Percentiles rank a stretch among this genome's conserved stretches.
These are phyloP conservation scores for Plumapathes pennacea DNA, from an alignment of 92 coral and sea anemone genomes.

Conservation along the genomic window DNA sequence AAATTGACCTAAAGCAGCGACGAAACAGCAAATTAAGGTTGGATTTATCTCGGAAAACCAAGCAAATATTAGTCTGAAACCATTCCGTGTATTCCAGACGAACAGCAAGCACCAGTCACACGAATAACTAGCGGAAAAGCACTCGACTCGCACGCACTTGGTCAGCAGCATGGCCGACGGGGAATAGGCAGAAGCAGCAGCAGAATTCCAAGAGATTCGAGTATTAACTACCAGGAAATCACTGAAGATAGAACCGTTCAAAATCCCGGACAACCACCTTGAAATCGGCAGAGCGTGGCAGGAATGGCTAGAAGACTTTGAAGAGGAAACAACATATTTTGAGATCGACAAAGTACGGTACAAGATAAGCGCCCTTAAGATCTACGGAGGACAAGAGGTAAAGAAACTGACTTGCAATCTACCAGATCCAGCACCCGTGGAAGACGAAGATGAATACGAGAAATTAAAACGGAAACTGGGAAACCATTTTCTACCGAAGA, in stretches of 20 bases:
- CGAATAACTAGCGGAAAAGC: too few relatives aligned
- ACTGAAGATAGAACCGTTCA: constrained; percentile 35
- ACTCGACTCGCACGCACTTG: too few relatives aligned
- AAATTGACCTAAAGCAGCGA: too few relatives aligned
- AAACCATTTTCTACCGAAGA: constrained; percentile 48
- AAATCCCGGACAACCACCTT: constrained; percentile 53
- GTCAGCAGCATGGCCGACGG: too few relatives aligned
- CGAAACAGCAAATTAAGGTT: too few relatives aligned
- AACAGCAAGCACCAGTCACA: too few relatives aligned
- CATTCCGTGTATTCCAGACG: too few relatives aligned
- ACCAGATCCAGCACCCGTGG: constrained; percentile 48
- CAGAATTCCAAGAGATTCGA: constrained; percentile 12
- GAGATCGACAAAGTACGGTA: constrained; percentile 47
- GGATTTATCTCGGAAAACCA: too few relatives aligned
- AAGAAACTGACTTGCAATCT: constrained; percentile 58
- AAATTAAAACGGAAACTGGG: constrained; percentile 46
- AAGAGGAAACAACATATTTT: constrained; percentile 55
- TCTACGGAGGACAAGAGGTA: constrained; percentile 57
- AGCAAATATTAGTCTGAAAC: too few relatives aligned
- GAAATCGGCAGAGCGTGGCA: constrained; percentile 62
- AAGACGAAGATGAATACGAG: constrained; percentile 50
- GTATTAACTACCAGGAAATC: constrained; percentile 12
- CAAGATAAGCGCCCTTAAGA: constrained; percentile 53
- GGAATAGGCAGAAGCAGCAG: too few relatives aligned
- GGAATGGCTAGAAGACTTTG: constrained; percentile 71